Evolutionary conservation across 2,797 vertebrate genomes (phyloP).

Genomic region (Distichodus sexfasciatus): DNA sequence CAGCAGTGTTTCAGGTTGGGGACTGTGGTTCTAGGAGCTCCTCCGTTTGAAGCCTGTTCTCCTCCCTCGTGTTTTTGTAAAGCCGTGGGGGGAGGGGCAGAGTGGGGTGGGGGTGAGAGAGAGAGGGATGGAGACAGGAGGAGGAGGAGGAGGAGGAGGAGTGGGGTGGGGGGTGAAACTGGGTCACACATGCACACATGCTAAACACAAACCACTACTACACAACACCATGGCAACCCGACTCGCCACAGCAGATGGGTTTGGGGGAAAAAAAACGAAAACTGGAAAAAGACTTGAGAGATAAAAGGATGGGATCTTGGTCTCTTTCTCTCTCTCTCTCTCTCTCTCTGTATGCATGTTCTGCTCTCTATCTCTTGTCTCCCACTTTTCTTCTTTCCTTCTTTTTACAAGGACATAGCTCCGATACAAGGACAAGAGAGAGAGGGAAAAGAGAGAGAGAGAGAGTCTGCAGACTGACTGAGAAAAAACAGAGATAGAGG

Average conservation of each 20-base stretch:
- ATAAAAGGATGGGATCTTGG: slow-evolving; percentile 14
- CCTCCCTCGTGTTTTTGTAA: slow-evolving; percentile 20
- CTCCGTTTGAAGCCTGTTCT: slow-evolving; percentile 2
- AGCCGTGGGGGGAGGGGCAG: slow-evolving; percentile 3
- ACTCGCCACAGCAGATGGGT: slow-evolving; percentile 71
- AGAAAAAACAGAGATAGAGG: too few relatives aligned
- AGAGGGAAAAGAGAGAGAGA: not conserved
- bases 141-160: slow-evolving; percentile 49
- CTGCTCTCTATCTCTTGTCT: not conserved
- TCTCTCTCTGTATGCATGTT: not conserved
- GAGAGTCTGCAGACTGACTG: too few relatives aligned
- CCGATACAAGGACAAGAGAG: slow-evolving; percentile 18
- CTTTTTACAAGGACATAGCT: not conserved
- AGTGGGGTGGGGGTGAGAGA: not conserved
- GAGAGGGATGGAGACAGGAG: slow-evolving; percentile 50
- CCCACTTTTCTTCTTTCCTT: not conserved
- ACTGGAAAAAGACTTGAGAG: slow-evolving; percentile 59
- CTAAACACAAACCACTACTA: slow-evolving; percentile 43
- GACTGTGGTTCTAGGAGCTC: not conserved
- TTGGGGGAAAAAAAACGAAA: slow-evolving; percentile 55
- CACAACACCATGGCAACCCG: slow-evolving; percentile 67
- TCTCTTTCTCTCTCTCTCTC: not conserved
- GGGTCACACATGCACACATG: slow-evolving; percentile 62
- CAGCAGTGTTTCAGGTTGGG: not conserved
- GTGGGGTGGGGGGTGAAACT: slow-evolving; percentile 68